These are phyloP conservation scores for Zenarchopterus dispar DNA, from an alignment of 2,797 vertebrate genomes.

Conservation along the genomic window DNA sequence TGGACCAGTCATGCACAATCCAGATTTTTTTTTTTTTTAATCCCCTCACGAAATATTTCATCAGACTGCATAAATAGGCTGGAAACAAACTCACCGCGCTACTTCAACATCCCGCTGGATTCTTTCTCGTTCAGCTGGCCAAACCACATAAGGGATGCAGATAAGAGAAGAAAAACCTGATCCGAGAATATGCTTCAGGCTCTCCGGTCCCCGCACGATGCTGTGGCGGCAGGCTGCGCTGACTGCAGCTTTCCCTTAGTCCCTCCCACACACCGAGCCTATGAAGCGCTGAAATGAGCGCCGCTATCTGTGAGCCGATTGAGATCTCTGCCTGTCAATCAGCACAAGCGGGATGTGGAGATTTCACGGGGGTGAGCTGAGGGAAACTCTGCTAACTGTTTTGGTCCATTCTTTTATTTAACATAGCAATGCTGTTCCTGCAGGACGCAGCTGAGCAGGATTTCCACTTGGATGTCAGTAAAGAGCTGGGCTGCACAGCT, in stretches of 20 bases:
- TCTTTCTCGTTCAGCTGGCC: neutral
- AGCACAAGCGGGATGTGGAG: slow-evolving; percentile 25
- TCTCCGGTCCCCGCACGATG: slow-evolving; percentile 36
- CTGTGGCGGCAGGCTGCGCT: slow-evolving; percentile 49
- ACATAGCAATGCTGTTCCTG: neutral
- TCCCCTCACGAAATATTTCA: slow-evolving; percentile 14
- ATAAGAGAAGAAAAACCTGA: slow-evolving; percentile 28
- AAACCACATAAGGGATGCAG: slow-evolving; percentile 16
- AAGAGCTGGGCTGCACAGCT: too few relatives aligned
- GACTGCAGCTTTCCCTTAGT: slow-evolving; percentile 63
- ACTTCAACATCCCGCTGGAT: slow-evolving; percentile 49
- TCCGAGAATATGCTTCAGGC: slow-evolving; percentile 32
- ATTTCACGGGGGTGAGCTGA: slow-evolving; percentile 23
- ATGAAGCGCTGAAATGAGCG: slow-evolving; percentile 68
- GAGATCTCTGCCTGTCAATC: slow-evolving; percentile 61
- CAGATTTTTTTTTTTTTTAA: slow-evolving; percentile 28
- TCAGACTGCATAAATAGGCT: slow-evolving; percentile 9
- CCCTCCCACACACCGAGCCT: slow-evolving; percentile 72
- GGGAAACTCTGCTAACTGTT: slow-evolving; percentile 38
- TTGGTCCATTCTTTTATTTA: neutral
- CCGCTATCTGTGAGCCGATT: slow-evolving; percentile 63
- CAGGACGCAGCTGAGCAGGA: neutral
- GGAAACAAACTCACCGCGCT: slow-evolving; percentile 64
- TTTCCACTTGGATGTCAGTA: too few relatives aligned
- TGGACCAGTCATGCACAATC: slow-evolving; percentile 50